Base-by-base conservation (phyloP, 2,797 vertebrate genomes). In the Erethizon dorsatum region DNA sequence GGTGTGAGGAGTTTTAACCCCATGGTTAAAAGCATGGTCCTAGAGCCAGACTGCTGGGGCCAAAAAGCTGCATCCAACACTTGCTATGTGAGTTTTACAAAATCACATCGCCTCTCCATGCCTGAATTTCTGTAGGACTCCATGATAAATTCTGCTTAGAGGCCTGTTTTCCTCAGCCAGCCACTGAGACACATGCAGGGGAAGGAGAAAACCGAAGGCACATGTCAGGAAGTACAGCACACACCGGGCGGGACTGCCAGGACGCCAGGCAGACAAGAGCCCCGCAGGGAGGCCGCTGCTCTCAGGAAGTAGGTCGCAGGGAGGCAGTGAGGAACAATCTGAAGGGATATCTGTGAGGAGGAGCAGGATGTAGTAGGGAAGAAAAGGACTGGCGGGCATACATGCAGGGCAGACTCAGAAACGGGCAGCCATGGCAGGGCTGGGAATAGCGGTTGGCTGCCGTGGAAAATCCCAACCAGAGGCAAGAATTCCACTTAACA, bases 381-480 rank as follows among this genome's bases (percentile, higher is more conserved):
- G 59, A 52, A 12, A 77, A 17, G 52, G 12, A 31, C 28, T 1
- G 0, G n/a, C 11, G 28, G 7, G 14, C 33, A 4, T 31, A 4
- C 11, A 2, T 37, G 57, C 1, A 18, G n/a, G 67, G 75, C 22
- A 33, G 85, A 69, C 1, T 2, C 61, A 52, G 83, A 90, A 31
- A 17, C 0, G 0, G 61, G 67, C 28, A 1, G 79, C 65, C 50
- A 1, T 15, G 50, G 75, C 31, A 17, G 52, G 80, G 54, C 69
- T 9, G 0, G 22, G 5, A 88, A 56, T 33, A 45, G 61, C 37
- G 41, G 8, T 65, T 50, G n/a, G 20, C 52, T 56, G 15, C 88
- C 63, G 65, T 92, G 96, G 97, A 97, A 97, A 97, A 97, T 92
- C 87, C 97, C 97, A 77, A 47, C 77, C 71, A 37, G 87, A 69